Base-by-base conservation (phyloP, 2,797 vertebrate species). In the Argyrosomus regius region DNA sequence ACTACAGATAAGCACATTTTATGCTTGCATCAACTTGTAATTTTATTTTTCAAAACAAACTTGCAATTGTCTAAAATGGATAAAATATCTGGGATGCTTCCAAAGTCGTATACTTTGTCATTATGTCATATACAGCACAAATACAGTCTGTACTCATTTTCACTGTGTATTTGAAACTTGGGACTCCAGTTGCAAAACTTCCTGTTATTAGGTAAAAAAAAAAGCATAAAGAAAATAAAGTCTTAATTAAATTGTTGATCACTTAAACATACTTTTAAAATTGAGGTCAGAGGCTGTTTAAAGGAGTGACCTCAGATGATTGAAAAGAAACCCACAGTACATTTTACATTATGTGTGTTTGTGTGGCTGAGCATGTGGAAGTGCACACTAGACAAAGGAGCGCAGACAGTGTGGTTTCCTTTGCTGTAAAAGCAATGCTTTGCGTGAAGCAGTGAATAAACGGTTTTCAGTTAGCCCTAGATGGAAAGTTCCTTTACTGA, bases 381-480 rank as follows among this genome's bases (percentile, higher is more conserved):
- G 60, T 26, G 46, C 46, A 53, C 18, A 8, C 60, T 22, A 71
- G 82, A 88, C 83, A 85, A 84, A 84, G 79, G 75, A 79, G 69
- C 72, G 57, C 78, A 85, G 77, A 87, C 82, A 81, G 48, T 90
- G 93, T 88, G 93, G 93, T 94, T 94, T 94, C 89, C 93, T 88
- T 80, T 90, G 63, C 82, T 89, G 80, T 87, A 59, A 77, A 86
- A 67, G 59, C 74, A 80, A 59, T 72, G 80, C 77, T 80, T 72
- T 72, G 70, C 79, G 58, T 86, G 81, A 85, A 77, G 86, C 87
- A 85, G 73, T 86, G 82, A 91, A 87, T 89, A 89, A 92, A 93
- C 89, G 91, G 87, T 94, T 93, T 91, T 92, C 93, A 92, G 91
- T 94, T 94, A 79, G 84, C 72, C 83, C 84, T 72, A 78, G 89